A percentile compares a stretch with the other conserved stretches of the same genome.
Evolutionary conservation across 2,113 vertebrate genomes (phyloP).

Genomic region (Otolemur garnettii): DNA sequence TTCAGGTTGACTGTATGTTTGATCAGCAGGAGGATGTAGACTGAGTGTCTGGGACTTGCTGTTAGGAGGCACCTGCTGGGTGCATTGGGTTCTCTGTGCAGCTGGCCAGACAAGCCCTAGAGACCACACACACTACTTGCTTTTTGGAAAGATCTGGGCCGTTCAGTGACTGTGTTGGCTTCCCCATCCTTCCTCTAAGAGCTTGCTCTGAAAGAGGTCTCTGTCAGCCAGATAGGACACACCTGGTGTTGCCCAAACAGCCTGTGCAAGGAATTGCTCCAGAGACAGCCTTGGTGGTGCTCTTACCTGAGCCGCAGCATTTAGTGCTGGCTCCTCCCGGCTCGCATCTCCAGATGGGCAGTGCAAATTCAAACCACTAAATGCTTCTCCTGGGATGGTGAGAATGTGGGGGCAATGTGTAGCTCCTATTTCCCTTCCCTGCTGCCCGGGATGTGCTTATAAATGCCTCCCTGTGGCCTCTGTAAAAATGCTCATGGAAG

Average conservation of each 20-base stretch:
- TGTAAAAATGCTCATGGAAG: not conserved
- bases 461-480: not conserved
- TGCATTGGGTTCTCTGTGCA: not conserved
- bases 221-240: not conserved
- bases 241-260: not conserved
- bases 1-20: not conserved
- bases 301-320: not conserved
- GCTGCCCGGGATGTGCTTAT: not conserved
- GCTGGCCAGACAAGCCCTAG: not conserved
- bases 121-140: fast-evolving
- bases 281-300: fast-evolving
- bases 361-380: not conserved
- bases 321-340: not conserved
- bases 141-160: not conserved
- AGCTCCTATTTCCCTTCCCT: not conserved
- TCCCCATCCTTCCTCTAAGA: not conserved
- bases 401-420: not conserved
- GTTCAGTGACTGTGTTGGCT: not conserved
- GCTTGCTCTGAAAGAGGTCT: not conserved
- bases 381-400: not conserved
- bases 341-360: not conserved
- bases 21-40: not conserved
- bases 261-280: not conserved
- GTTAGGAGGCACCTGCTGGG: not conserved
- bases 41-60: not conserved